phyloP scores from a whole-genome alignment of 2,113 vertebrate species.

The Gadus macrocephalus region DNA sequence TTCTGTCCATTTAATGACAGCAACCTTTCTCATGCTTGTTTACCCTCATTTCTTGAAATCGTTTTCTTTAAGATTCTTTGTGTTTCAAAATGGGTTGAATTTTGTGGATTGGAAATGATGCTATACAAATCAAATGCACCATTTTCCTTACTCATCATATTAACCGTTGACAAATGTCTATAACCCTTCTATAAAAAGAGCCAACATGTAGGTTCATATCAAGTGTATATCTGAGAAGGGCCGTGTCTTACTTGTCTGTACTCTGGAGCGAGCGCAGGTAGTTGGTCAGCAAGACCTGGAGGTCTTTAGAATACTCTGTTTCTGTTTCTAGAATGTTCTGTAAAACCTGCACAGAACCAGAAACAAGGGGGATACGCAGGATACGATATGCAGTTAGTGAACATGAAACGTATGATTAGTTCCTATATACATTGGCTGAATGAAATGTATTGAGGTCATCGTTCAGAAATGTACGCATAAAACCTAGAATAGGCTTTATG shows the following conservation, averaged over 20 bases:
- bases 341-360: constrained; percentile 80
- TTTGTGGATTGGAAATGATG: neutral
- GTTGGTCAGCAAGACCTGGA: constrained; percentile 89
- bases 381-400: neutral
- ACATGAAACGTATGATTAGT: no score
- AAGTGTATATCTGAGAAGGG: neutral
- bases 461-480: no score
- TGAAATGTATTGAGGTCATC: no score
- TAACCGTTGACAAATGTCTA: no score
- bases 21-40: neutral
- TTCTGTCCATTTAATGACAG: neutral
- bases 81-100: no score
- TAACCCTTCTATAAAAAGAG: neutral
- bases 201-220: neutral
- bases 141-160: no score
- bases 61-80: no score
- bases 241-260: constrained; percentile 85
- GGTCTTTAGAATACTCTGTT: constrained; percentile 94
- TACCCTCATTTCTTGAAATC: no score
- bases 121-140: neutral
- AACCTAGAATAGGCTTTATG: no score
- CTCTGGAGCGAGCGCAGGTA: constrained; percentile 89
- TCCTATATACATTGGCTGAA: no score
- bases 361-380: neutral
- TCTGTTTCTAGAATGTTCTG: constrained; percentile 99